These are phyloP conservation scores for Trichogramma dendrolimi DNA, from an alignment of 2,888 invertebrate genomes.

Conservation along the genomic window DNA sequence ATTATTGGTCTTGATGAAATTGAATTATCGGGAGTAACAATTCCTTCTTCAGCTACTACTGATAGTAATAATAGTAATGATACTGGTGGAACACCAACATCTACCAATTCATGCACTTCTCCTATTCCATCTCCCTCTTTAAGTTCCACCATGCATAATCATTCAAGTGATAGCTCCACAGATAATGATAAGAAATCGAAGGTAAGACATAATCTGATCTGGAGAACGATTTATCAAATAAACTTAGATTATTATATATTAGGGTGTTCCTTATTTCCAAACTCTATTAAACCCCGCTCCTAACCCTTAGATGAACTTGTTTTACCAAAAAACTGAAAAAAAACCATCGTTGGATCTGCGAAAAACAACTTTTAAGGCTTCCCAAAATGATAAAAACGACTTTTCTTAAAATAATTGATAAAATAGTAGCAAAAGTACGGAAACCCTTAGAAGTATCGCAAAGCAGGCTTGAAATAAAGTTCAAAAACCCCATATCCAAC, in stretches of 20 bases:
- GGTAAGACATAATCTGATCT: slow-evolving; percentile 33
- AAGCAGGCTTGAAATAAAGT: too few relatives aligned
- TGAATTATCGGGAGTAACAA: slow-evolving; percentile 75
- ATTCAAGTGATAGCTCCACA: slow-evolving; percentile 74
- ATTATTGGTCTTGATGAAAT: slow-evolving; percentile 89
- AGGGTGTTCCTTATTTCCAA: too few relatives aligned
- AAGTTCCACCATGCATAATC: slow-evolving; percentile 62
- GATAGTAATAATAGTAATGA: slow-evolving; percentile 79
- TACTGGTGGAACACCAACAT: slow-evolving; percentile 77
- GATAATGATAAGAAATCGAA: slow-evolving; percentile 68
- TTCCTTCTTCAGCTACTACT: slow-evolving; percentile 75
- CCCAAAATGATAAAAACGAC: too few relatives aligned
- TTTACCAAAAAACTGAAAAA: too few relatives aligned
- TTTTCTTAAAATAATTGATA: too few relatives aligned
- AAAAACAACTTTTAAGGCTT: too few relatives aligned
- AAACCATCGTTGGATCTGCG: too few relatives aligned
- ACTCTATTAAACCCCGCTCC: too few relatives aligned
- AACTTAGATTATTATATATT: not conserved
- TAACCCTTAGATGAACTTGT: too few relatives aligned
- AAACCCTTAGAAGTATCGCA: too few relatives aligned
- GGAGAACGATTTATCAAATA: not conserved
- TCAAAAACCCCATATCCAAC: too few relatives aligned
- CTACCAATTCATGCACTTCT: slow-evolving; percentile 78
- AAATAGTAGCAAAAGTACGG: too few relatives aligned
- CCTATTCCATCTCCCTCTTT: slow-evolving; percentile 69